A percentile compares a stretch with the other conserved stretches of the same genome.
Conservation (phyloP, 2,797 vertebrate species). For the Momotus momota region DNA sequence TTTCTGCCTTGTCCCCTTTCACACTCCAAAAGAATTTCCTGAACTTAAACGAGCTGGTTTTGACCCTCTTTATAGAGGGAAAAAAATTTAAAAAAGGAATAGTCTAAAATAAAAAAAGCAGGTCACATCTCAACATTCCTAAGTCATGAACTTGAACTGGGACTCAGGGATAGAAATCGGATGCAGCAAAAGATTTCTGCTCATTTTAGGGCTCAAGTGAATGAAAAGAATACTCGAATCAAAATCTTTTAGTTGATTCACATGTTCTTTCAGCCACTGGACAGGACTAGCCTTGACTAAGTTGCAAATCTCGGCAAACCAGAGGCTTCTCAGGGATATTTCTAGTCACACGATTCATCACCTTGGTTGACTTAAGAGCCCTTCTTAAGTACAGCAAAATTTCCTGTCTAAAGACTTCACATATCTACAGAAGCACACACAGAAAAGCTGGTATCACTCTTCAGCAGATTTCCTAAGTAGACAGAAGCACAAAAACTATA, state of each 20-base stretch:
- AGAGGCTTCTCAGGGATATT: conserved; percentile 10
- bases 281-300: not conserved
- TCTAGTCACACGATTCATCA: not conserved
- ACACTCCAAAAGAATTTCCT: not conserved
- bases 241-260: not conserved
- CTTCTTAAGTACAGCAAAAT: conserved; percentile 15
- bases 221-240: not conserved
- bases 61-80: not conserved
- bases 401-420: conserved; percentile 17
- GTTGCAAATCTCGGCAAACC: not conserved
- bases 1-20: not conserved
- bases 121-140: not conserved
- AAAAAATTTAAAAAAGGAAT: not conserved
- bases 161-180: not conserved
- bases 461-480: not conserved
- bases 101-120: not conserved
- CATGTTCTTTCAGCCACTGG: not conserved
- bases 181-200: not conserved
- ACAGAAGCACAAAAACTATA: not conserved
- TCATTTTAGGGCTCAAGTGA: not conserved
- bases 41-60: not conserved
- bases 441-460: not conserved
- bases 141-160: not conserved
- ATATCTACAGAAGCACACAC: not conserved
- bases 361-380: not conserved